These are phyloP conservation scores for Pristis pectinata DNA, from an alignment of 2,797 vertebrate genomes.

Conservation along the genomic window DNA sequence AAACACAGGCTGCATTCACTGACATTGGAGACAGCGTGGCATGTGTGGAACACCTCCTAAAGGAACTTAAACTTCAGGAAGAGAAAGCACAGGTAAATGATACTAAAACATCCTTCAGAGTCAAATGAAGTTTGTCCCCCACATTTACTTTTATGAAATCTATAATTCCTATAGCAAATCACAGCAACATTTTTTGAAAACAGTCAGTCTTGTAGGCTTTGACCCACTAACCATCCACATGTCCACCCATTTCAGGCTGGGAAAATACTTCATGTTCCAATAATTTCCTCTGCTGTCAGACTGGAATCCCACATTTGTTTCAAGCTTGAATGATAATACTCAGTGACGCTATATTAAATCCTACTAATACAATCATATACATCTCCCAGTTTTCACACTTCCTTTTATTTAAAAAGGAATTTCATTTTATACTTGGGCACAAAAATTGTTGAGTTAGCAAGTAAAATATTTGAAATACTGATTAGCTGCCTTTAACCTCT, in stretches of 20 bases:
- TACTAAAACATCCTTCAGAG: background rate
- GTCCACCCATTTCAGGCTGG: background rate
- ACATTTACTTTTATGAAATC: background rate
- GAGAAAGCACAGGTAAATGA: constrained; percentile 73
- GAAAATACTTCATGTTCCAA: background rate
- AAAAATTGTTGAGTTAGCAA: background rate
- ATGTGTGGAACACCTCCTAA: constrained; percentile 72
- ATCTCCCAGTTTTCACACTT: background rate
- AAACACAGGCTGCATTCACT: constrained; percentile 62
- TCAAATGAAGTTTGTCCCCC: background rate
- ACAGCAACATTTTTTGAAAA: background rate
- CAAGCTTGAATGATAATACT: background rate
- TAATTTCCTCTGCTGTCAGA: background rate
- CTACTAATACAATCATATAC: background rate
- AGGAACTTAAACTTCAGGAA: constrained; percentile 72
- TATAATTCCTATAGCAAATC: background rate
- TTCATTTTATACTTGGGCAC: background rate
- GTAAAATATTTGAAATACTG: background rate
- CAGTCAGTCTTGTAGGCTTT: background rate
- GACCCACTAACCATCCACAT: background rate
- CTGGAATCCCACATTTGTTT: background rate
- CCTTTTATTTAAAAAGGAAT: background rate
- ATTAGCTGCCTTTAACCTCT: background rate
- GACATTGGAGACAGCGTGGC: constrained; percentile 70
- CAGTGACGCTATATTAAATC: background rate